Conservation (phyloP, 2,888 invertebrate species). For the Acleris sparsana region DNA sequence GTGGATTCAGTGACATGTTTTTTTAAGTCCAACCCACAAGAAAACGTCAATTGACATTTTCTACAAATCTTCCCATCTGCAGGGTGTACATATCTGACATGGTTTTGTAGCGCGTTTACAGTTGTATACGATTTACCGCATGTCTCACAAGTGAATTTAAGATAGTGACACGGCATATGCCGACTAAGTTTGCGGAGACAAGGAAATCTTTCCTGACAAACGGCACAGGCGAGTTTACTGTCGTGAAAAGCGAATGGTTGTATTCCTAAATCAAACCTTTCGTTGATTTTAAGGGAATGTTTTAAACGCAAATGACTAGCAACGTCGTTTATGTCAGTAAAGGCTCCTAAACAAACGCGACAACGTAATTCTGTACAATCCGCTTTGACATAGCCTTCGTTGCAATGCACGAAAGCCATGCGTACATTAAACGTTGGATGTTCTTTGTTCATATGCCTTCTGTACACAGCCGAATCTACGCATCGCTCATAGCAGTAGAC, state of each 20-base stretch:
- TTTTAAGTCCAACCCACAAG: no score
- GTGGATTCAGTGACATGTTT: background rate
- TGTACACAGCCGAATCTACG: conserved; percentile 9
- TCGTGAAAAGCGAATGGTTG: no score
- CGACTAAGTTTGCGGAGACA: no score
- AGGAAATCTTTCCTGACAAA: no score
- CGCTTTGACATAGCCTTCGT: conserved; percentile 24
- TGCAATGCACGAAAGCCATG: conserved; percentile 1
- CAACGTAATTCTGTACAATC: conserved; percentile 24
- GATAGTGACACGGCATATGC: background rate
- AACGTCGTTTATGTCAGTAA: background rate
- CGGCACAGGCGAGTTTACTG: no score
- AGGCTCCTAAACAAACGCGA: conserved; percentile 16
- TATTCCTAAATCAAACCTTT: background rate
- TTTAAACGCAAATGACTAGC: no score
- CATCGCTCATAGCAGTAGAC: conserved; percentile 8
- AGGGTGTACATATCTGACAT: no score
- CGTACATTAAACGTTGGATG: conserved; percentile 8
- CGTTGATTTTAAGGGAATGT: background rate
- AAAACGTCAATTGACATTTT: no score
- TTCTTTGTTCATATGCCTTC: conserved; percentile 27
- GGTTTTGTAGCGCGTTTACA: no score
- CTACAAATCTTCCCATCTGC: no score
- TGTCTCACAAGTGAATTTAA: background rate
- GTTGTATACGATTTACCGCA: no score